These are phyloP conservation scores for Spilogale gracilis DNA, from an alignment of 2,113 vertebrate genomes.

Conservation along the genomic window DNA sequence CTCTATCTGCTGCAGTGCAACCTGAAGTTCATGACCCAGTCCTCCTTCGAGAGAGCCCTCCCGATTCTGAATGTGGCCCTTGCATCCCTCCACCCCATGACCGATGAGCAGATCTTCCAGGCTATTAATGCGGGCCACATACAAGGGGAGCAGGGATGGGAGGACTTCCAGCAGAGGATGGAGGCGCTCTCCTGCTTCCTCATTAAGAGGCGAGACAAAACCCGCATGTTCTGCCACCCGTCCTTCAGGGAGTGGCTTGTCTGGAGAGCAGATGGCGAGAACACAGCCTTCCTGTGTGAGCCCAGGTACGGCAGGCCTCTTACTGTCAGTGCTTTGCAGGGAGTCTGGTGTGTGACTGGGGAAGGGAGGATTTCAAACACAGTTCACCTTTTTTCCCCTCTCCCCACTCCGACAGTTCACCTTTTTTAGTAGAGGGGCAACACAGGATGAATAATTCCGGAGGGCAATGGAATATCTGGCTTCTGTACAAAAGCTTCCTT, in stretches of 20 bases:
- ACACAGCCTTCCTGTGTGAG: conserved; percentile 96
- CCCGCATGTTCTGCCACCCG: conserved; percentile 99
- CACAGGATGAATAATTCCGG: background rate
- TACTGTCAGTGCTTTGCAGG: background rate
- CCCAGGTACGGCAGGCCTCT: conserved; percentile 91
- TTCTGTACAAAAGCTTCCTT: background rate
- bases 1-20: conserved; percentile 99
- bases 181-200: conserved; percentile 96
- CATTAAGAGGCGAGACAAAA: conserved; percentile 96
- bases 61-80: conserved; percentile 96
- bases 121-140: conserved; percentile 94
- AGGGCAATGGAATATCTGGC: background rate
- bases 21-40: conserved; percentile 98
- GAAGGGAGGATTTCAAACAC: background rate
- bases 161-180: conserved; percentile 98
- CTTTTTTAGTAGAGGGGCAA: background rate
- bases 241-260: conserved; percentile 99
- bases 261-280: conserved; percentile 97
- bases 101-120: conserved; percentile 98
- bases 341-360: background rate
- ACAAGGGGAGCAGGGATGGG: conserved; percentile 93
- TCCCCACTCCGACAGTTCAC: background rate
- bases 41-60: conserved; percentile 95
- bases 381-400: background rate
- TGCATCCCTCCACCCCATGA: conserved; percentile 97